These are phyloP conservation scores for Ophioninae sp. DNA, from an alignment of 2,888 invertebrate genomes.

Conservation along the genomic window DNA sequence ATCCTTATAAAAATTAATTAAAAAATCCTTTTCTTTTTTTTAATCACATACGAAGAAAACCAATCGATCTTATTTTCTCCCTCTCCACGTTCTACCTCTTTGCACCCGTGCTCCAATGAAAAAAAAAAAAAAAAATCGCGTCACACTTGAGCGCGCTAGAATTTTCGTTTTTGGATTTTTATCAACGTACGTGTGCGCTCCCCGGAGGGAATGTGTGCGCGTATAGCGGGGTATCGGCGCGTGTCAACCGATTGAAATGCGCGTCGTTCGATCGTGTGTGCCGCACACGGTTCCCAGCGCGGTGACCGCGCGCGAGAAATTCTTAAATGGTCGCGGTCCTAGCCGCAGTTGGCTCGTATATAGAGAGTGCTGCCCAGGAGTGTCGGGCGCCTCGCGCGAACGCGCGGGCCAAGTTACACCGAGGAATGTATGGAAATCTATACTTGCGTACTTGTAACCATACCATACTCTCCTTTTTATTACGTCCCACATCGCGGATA, in stretches of 20 bases:
- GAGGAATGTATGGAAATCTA: conserved; percentile 78
- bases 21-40: too few species aligned
- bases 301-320: conserved; percentile 70
- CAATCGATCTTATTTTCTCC: neutral
- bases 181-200: conserved; percentile 44
- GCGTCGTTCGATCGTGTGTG: conserved; percentile 70
- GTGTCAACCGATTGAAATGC: conserved; percentile 76
- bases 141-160: neutral
- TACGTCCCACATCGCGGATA: conserved; percentile 76
- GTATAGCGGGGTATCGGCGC: conserved; percentile 69
- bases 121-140: neutral
- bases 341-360: conserved; percentile 9
- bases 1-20: too few species aligned
- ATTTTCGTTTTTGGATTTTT: conserved; percentile 47
- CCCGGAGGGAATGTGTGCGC: neutral
- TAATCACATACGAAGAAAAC: neutral
- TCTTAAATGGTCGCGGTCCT: conserved; percentile 75
- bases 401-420: conserved; percentile 47
- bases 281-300: conserved; percentile 59
- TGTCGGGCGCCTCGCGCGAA: neutral
- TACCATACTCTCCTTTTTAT: conserved; percentile 72
- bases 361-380: conserved; percentile 2
- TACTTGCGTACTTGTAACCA: conserved; percentile 54
- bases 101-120: neutral
- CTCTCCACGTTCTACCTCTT: too few species aligned